These are phyloP conservation scores for Bos javanicus DNA, from an alignment of 2,113 vertebrate genomes.

Conservation along the genomic window DNA sequence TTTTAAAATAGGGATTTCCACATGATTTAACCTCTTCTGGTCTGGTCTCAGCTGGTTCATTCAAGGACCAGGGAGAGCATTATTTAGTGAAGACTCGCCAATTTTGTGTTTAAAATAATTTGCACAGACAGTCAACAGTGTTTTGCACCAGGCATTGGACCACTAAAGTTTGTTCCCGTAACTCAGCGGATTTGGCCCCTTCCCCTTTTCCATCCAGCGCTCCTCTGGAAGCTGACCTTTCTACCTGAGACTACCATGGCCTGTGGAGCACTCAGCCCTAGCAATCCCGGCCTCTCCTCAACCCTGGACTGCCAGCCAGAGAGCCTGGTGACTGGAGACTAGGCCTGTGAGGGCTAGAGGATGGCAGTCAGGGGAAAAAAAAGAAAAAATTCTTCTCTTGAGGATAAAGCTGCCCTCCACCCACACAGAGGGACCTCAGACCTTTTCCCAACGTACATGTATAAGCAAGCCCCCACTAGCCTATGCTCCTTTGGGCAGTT, in stretches of 20 bases:
- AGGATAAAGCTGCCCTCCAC: neutral
- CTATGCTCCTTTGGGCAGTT: neutral
- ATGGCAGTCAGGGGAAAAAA: neutral
- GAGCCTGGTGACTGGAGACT: neutral
- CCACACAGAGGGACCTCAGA: neutral
- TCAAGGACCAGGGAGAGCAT: neutral
- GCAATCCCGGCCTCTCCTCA: neutral
- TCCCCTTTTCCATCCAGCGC: neutral
- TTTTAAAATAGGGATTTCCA: slow-evolving; percentile 55
- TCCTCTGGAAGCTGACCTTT: neutral
- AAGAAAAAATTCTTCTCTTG: neutral
- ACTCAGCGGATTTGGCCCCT: neutral
- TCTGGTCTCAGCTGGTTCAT: neutral
- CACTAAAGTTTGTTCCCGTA: neutral
- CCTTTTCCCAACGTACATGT: neutral
- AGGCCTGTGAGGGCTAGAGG: neutral
- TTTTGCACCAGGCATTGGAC: neutral
- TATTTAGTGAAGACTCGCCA: neutral
- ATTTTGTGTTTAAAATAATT: slow-evolving; percentile 39
- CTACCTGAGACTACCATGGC: neutral
- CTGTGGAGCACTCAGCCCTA: neutral
- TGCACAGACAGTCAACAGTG: neutral
- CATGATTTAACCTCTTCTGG: slow-evolving; percentile 62
- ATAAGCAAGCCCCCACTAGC: neutral
- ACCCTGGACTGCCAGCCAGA: neutral